Percentiles rank a stretch among this genome's conserved stretches.
Evolutionary conservation across 2,888 invertebrate genomes (phyloP).

Genomic region (Chesias legatella): DNA sequence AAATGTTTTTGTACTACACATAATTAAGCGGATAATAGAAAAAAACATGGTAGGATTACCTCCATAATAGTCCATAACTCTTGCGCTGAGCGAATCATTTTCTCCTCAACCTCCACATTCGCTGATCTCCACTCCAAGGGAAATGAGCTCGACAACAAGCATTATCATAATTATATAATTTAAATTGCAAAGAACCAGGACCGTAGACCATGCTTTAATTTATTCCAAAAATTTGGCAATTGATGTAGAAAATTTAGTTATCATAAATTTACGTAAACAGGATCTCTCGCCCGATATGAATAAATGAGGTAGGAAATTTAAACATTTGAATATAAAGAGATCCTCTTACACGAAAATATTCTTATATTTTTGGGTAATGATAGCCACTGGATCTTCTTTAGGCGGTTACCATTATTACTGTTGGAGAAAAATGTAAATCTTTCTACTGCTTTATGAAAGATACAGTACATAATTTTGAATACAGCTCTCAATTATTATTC

Average conservation of each 20-base stretch:
- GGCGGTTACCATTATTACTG: too few relatives aligned
- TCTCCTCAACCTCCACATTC: neutral
- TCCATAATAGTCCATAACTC: too few relatives aligned
- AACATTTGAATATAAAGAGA: slow-evolving; percentile 22
- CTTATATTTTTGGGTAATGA: slow-evolving; percentile 7
- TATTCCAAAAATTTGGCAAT: slow-evolving; percentile 29
- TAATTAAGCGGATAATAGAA: too few relatives aligned
- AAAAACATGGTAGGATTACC: too few relatives aligned
- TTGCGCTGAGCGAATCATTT: too few relatives aligned
- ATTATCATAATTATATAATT: slow-evolving; percentile 28
- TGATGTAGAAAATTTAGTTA: slow-evolving; percentile 38
- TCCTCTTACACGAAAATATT: slow-evolving; percentile 10
- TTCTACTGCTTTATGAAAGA: too few relatives aligned
- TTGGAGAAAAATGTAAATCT: too few relatives aligned
- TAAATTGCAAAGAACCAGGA: slow-evolving; percentile 23
- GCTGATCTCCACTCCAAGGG: slow-evolving; percentile 6
- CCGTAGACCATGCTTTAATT: slow-evolving; percentile 20
- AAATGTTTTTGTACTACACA: too few relatives aligned
- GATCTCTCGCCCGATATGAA: slow-evolving; percentile 36
- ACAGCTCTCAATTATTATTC: too few relatives aligned
- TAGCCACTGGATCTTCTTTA: too few relatives aligned
- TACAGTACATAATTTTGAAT: too few relatives aligned
- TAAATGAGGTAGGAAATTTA: slow-evolving; percentile 28
- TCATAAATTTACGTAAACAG: slow-evolving; percentile 43
- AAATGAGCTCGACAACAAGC: slow-evolving; percentile 19